Conservation (phyloP, 2,888 invertebrate genomes). For the Aphelenchoides bicaudatus region DNA sequence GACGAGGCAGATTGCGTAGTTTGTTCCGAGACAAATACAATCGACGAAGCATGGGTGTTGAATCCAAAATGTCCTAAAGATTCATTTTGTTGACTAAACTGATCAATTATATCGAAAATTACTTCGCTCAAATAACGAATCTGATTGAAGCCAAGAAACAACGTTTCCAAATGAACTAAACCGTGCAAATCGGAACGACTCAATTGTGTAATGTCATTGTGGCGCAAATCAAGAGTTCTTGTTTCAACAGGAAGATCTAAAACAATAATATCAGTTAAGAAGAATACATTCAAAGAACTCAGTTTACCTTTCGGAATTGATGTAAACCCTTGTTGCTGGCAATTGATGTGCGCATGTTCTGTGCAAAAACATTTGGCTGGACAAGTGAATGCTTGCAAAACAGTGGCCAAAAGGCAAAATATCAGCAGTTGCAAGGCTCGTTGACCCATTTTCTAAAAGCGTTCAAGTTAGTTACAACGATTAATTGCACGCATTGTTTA, state of each 20-base stretch:
- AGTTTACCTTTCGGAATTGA: not conserved
- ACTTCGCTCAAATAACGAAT: conserved; percentile 35
- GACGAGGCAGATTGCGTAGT: conserved; percentile 36
- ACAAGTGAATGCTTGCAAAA: too few relatives aligned
- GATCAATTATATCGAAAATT: conserved; percentile 10
- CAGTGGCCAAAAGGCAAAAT: too few relatives aligned
- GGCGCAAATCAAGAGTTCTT: conserved; percentile 24
- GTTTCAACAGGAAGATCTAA: conserved; percentile 13
- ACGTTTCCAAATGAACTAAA: conserved; percentile 30
- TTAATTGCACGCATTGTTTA: too few relatives aligned
- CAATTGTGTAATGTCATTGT: conserved; percentile 23
- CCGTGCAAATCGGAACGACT: conserved; percentile 9
- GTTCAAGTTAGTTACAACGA: too few relatives aligned
- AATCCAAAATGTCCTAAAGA: conserved; percentile 49
- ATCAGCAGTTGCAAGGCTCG: too few relatives aligned
- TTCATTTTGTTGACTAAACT: conserved; percentile 2
- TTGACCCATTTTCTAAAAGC: too few relatives aligned
- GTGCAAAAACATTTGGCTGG: too few relatives aligned
- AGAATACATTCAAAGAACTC: too few relatives aligned
- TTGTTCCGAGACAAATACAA: conserved; percentile 51
- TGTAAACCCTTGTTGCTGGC: not conserved
- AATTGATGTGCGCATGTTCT: too few relatives aligned
- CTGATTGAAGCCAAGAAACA: conserved; percentile 30
- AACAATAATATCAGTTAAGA: too few relatives aligned
- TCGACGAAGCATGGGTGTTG: conserved; percentile 37